Base-by-base conservation (phyloP, 2,797 vertebrate species). In the Nyctibius grandis region DNA sequence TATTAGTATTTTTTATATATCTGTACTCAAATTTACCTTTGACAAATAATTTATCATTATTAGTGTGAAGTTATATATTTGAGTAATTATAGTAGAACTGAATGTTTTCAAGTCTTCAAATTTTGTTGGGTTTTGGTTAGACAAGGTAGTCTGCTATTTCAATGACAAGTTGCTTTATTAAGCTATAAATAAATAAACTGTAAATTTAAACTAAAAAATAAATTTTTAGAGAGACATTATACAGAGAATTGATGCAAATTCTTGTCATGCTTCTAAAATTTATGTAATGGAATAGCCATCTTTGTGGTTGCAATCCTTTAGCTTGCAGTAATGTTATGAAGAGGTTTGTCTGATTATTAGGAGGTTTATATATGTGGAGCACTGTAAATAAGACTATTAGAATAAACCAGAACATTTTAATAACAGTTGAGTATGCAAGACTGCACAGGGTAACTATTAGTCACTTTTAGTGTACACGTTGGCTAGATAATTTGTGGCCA, bases 381-480 rank as follows among this genome's bases (percentile, higher is more conserved):
- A 57, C 48, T 68, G 79, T 90, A 91, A 94, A 80, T 94, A 92
- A 88, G 72, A 36, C 53, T 83, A 17, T 81, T 91, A 68, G 53
- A 80, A 54, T 91, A 78, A 90, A 79, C 1, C 25, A 73, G n/a
- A 56, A 47, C 16, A 45, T 92, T 91, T 72, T 91, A 86, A 86
- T 91, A 92, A 77, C 64, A 73, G n/a, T 42, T 6, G 8, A 88
- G 20, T 47, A 28, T 78, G 53, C 69, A 79, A 64, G 69, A 48
- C 72, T 77, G 53, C 53, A 65, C 25, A 31, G 31, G 23, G 36
- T 88, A 93, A 89, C 83, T 94, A 88, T 94, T 81, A 63, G 65
- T 94, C 82, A 89, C 53, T 79, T 91, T 56, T 88, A 78, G 51
- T 61, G 28, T 74, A 54, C 74, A 38, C 2, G 6, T 40, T 85